Evolutionary conservation across 2,113 vertebrate genomes (phyloP).

Genomic region (Macquaria australasica): DNA sequence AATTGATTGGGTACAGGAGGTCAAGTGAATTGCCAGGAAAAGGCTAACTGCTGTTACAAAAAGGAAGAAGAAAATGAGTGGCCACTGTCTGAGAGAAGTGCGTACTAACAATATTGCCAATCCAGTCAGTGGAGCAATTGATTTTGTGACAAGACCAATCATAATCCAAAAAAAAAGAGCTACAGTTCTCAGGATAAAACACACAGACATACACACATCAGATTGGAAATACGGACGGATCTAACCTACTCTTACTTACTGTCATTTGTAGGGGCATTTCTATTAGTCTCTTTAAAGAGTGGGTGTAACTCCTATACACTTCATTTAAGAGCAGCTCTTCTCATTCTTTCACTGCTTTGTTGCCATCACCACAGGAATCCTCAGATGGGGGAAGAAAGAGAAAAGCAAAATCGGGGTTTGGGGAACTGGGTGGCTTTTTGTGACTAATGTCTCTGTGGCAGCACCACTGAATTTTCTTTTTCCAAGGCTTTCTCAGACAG

Average conservation of each 20-base stretch:
- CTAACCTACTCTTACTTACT: neutral
- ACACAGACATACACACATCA: constrained; percentile 1
- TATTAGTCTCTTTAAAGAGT: constrained; percentile 36
- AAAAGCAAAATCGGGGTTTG: constrained; percentile 19
- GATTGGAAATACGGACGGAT: neutral
- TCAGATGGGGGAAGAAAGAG: neutral
- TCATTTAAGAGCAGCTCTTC: constrained; percentile 48
- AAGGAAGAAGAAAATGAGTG: constrained; percentile 23
- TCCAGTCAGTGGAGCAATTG: constrained; percentile 25
- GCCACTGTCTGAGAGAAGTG: neutral
- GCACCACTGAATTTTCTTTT: constrained; percentile 9
- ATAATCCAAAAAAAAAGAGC: constrained; percentile 15
- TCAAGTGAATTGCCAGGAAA: constrained; percentile 56
- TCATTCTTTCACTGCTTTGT: constrained; percentile 12
- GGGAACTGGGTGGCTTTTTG: constrained; percentile 4
- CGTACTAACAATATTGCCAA: constrained; percentile 24
- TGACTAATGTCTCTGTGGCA: neutral
- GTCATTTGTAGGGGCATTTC: constrained; percentile 3
- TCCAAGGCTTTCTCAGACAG: constrained; percentile 1
- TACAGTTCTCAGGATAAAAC: neutral
- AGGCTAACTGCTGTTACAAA: constrained; percentile 42
- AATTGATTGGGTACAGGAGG: constrained; percentile 49
- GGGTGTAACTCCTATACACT: constrained; percentile 25
- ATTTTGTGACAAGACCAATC: constrained; percentile 49
- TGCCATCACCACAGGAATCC: neutral